phyloP scores from a whole-genome alignment of 2,113 vertebrate species.

The Notothenia coriiceps region DNA sequence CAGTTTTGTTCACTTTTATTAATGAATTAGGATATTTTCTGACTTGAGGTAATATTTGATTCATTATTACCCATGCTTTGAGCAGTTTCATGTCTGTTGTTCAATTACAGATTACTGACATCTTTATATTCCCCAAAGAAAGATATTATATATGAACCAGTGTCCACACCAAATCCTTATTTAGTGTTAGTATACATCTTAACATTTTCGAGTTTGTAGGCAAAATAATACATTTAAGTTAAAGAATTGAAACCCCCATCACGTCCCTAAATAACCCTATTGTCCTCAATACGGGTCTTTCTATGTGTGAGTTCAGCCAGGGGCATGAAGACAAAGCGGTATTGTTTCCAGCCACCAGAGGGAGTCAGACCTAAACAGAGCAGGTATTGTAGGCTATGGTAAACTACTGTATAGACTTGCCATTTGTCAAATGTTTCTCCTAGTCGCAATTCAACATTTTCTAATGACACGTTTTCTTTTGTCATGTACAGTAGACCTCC shows the following conservation, averaged over 20 bases:
- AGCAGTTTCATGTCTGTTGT: not conserved
- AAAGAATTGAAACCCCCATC: not conserved
- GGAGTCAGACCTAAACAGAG: not conserved
- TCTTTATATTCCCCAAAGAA: not conserved
- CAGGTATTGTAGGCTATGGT: not conserved
- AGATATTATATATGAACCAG: not conserved
- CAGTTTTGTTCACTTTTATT: not conserved
- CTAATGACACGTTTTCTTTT: not conserved
- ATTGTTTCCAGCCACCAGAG: conserved; percentile 31
- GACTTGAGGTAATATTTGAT: not conserved
- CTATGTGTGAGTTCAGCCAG: not conserved
- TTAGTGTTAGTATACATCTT: not conserved
- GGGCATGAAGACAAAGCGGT: not conserved
- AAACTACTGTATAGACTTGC: not conserved
- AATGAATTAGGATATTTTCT: not conserved
- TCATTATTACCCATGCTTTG: not conserved
- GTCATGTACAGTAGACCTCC: not conserved
- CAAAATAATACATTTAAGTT: not conserved
- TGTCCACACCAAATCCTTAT: not conserved
- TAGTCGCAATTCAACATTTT: not conserved
- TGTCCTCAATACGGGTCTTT: not conserved
- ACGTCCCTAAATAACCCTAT: not conserved
- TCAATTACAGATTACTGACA: not conserved
- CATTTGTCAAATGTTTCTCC: not conserved
- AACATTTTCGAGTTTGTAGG: not conserved